A percentile compares a stretch with the other conserved stretches of the same genome.
phyloP scores from a whole-genome alignment of 23 tunicate genomes.

The Oikopleura albicans region DNA sequence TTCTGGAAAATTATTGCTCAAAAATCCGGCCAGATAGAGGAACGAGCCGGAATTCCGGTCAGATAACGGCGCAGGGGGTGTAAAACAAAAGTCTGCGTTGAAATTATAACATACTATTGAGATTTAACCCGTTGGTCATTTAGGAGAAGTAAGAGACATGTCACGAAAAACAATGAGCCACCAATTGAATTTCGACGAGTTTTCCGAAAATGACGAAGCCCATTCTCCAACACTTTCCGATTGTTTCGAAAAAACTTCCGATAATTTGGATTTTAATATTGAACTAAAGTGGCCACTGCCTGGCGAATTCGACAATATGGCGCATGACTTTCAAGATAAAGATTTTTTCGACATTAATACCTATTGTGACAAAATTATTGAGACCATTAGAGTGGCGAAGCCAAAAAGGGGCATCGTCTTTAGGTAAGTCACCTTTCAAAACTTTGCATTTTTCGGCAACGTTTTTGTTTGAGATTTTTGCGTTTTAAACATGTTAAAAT shows the following conservation, averaged over 20 bases:
- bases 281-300: constrained; percentile 1
- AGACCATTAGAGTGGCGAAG: neutral
- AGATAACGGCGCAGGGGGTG: too few species aligned
- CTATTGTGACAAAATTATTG: constrained; percentile 10
- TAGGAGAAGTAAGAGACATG: too few species aligned
- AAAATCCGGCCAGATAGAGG: too few species aligned
- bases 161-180: neutral
- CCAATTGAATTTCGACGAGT: neutral
- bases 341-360: neutral
- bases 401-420: neutral
- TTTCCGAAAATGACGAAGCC: neutral
- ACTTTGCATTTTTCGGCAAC: too few species aligned
- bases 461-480: too few species aligned
- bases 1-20: too few species aligned
- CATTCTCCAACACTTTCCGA: neutral
- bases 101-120: too few species aligned
- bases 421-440: neutral
- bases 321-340: neutral
- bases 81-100: too few species aligned
- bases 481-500: too few species aligned
- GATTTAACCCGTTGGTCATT: too few species aligned
- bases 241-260: neutral
- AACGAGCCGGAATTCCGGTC: too few species aligned
- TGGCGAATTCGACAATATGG: neutral
- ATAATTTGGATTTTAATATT: neutral